Conservation (phyloP, 1,140 invertebrate species). For the Reticulitermes speratus region DNA sequence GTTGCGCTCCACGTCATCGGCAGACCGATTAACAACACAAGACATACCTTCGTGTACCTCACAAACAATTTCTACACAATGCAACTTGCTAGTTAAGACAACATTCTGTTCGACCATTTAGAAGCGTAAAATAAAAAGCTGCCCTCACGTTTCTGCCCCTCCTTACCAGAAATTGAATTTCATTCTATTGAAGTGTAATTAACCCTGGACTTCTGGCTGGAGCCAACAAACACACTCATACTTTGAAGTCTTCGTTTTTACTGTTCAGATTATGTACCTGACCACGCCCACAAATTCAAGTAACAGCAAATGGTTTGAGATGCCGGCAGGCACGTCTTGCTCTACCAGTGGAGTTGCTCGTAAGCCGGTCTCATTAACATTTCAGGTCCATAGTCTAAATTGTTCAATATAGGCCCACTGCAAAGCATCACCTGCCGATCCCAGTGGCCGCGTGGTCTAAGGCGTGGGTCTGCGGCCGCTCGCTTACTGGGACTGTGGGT, state of each 20-base stretch:
- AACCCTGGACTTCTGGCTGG: not conserved
- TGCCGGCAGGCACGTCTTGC: not conserved
- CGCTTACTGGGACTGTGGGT: too few species aligned
- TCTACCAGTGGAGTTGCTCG: not conserved
- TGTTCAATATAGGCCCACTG: too few species aligned
- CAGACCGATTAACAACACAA: too few species aligned
- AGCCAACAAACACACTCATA: not conserved
- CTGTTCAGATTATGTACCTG: not conserved
- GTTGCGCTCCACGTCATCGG: too few species aligned
- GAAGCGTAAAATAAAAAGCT: not conserved
- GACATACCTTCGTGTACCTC: too few species aligned
- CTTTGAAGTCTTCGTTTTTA: not conserved
- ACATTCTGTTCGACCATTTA: not conserved
- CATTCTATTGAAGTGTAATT: not conserved
- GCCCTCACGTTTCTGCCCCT: not conserved
- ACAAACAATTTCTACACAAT: too few species aligned
- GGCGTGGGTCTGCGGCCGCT: too few species aligned
- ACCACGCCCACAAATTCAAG: not conserved
- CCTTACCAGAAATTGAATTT: not conserved
- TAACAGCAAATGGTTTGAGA: not conserved
- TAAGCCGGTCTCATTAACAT: not conserved
- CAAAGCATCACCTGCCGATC: too few species aligned
- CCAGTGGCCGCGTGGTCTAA: too few species aligned
- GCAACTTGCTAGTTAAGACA: too few species aligned
- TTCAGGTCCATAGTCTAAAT: not conserved